Percentiles rank a stretch among this genome's conserved stretches.
Evolutionary conservation across 2,797 vertebrate species (phyloP).

Genomic region (Vespertilio murinus): DNA sequence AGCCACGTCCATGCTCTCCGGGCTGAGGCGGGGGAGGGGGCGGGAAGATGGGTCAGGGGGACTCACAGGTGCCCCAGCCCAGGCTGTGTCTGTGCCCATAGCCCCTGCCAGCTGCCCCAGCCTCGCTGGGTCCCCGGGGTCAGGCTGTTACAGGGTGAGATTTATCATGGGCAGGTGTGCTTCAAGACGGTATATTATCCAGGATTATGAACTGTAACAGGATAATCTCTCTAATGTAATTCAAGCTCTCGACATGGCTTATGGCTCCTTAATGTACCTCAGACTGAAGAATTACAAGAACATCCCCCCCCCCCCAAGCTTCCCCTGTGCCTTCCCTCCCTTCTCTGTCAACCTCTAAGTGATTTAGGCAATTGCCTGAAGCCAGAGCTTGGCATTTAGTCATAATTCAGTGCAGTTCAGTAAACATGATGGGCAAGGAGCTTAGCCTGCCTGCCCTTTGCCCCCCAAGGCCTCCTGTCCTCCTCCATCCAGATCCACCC

Average conservation of each 20-base stretch:
- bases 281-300: slow-evolving; percentile 95
- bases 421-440: slow-evolving; percentile 85
- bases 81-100: background rate
- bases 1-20: background rate
- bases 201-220: slow-evolving; percentile 98
- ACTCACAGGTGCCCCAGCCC: background rate
- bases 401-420: slow-evolving; percentile 92
- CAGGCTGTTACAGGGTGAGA: slow-evolving; percentile 85
- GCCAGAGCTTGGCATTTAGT: slow-evolving; percentile 89
- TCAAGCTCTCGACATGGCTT: slow-evolving; percentile 95
- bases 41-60: background rate
- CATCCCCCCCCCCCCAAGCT: slow-evolving; percentile 82
- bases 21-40: background rate
- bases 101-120: slow-evolving; percentile 56
- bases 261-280: slow-evolving; percentile 99
- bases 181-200: slow-evolving; percentile 88
- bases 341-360: slow-evolving; percentile 92
- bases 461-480: background rate
- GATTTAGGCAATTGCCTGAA: slow-evolving; percentile 93
- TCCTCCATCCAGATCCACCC: background rate
- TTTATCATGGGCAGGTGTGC: slow-evolving; percentile 89
- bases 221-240: slow-evolving; percentile 99
- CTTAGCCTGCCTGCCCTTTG: slow-evolving; percentile 62
- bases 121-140: slow-evolving; percentile 79
- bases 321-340: slow-evolving; percentile 82